Conservation (phyloP, 2,888 invertebrate genomes). For the Platynereis dumerilii region DNA sequence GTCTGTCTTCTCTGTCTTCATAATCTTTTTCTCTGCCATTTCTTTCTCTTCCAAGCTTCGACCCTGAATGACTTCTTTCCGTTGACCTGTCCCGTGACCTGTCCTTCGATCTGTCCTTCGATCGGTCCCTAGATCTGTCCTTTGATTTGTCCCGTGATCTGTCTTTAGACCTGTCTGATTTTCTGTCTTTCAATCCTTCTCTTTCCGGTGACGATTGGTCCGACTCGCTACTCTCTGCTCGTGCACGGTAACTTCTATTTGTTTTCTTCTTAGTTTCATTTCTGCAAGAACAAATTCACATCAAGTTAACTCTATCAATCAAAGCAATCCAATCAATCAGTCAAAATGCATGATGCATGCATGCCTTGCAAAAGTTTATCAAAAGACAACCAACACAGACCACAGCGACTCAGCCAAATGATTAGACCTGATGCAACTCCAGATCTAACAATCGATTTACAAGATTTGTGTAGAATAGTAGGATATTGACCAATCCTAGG, state of each 20-base stretch:
- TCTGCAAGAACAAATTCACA: too few relatives aligned
- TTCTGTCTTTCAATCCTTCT: constrained; percentile 1
- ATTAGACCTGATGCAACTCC: too few relatives aligned
- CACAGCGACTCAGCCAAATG: too few relatives aligned
- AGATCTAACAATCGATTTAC: too few relatives aligned
- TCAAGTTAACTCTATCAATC: too few relatives aligned
- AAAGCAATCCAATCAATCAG: too few relatives aligned
- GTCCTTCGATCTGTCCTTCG: background rate
- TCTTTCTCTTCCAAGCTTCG: background rate
- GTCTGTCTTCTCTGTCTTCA: constrained; percentile 6
- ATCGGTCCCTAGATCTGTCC: constrained; percentile 5
- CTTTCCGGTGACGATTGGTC: background rate
- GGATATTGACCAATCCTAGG: too few relatives aligned
- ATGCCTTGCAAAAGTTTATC: too few relatives aligned
- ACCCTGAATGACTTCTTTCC: background rate
- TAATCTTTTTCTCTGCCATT: background rate
- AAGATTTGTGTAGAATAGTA: too few relatives aligned
- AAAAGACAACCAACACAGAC: too few relatives aligned
- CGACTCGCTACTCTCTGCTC: background rate
- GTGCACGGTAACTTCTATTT: background rate
- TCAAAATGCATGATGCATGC: too few relatives aligned
- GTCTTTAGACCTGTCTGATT: background rate
- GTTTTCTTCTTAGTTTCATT: constrained; percentile 1
- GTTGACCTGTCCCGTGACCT: constrained; percentile 1
- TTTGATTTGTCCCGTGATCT: background rate